A percentile compares a stretch with the other conserved stretches of the same genome.
These are phyloP conservation scores for Neogobius melanostomus DNA, from an alignment of 2,113 vertebrate species.

Conservation along the genomic window DNA sequence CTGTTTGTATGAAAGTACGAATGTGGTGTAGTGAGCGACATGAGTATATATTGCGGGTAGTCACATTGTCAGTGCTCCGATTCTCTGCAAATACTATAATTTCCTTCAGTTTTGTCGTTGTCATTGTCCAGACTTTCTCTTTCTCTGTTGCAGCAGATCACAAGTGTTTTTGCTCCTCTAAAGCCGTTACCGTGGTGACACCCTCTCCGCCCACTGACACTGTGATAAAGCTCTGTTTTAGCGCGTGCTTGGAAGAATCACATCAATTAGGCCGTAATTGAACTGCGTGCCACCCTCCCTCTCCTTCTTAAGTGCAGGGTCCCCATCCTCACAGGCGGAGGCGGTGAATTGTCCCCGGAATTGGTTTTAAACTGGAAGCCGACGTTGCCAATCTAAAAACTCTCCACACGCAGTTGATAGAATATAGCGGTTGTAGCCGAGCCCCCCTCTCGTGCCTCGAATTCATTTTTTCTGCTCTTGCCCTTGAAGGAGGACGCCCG, in stretches of 20 bases:
- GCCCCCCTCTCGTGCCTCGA: neutral
- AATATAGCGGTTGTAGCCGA: conserved; percentile 1
- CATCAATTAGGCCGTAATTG: conserved; percentile 16
- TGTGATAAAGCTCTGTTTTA: neutral
- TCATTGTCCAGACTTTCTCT: neutral
- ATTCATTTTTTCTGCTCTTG: conserved; percentile 14
- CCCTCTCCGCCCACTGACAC: conserved; percentile 3
- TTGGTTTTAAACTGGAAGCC: neutral
- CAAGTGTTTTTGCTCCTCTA: neutral
- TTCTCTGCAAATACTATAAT: neutral
- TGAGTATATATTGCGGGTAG: no score
- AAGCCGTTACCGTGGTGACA: conserved; percentile 39
- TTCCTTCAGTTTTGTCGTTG: conserved; percentile 2
- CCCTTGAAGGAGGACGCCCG: conserved; percentile 21
- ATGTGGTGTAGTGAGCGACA: no score
- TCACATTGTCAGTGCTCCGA: no score
- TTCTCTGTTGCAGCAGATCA: neutral
- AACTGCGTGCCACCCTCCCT: neutral
- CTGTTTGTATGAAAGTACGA: neutral
- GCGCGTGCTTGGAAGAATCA: neutral
- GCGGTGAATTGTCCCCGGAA: neutral
- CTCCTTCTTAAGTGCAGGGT: conserved; percentile 2
- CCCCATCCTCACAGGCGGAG: neutral
- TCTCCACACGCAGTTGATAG: neutral
- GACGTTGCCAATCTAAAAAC: neutral